phyloP scores from a whole-genome alignment of 2,113 vertebrate species.

The Peromyscus polionotus region DNA sequence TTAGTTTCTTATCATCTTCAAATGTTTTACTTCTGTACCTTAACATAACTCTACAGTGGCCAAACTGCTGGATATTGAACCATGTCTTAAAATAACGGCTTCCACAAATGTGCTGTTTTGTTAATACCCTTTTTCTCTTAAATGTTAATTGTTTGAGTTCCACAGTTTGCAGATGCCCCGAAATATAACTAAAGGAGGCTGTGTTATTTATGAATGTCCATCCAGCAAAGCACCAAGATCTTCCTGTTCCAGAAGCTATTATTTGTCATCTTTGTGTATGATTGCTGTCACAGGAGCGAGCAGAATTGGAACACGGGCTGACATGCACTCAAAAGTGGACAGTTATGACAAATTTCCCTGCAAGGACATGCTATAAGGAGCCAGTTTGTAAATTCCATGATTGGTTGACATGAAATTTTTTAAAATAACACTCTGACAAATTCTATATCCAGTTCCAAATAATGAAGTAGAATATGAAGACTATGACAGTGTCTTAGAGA shows the following conservation, averaged over 20 bases:
- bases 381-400: neutral
- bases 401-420: neutral
- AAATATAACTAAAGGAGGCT: neutral
- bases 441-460: neutral
- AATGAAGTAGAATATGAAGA: neutral
- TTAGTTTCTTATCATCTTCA: neutral
- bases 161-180: neutral
- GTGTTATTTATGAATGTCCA: neutral
- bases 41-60: neutral
- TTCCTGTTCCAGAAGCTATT: neutral
- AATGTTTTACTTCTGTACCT: neutral
- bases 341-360: neutral
- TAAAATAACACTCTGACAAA: neutral
- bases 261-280: neutral
- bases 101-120: neutral
- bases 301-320: rapidly evolving
- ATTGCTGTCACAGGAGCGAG: neutral
- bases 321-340: neutral
- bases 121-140: neutral
- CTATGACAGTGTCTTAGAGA: neutral
- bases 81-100: neutral
- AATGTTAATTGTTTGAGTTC: neutral
- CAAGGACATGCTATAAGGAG: neutral
- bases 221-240: neutral
- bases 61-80: neutral